A percentile compares a stretch with the other conserved stretches of the same genome.
These are phyloP conservation scores for Mugil cephalus DNA, from an alignment of 2,113 vertebrate species.

Conservation along the genomic window DNA sequence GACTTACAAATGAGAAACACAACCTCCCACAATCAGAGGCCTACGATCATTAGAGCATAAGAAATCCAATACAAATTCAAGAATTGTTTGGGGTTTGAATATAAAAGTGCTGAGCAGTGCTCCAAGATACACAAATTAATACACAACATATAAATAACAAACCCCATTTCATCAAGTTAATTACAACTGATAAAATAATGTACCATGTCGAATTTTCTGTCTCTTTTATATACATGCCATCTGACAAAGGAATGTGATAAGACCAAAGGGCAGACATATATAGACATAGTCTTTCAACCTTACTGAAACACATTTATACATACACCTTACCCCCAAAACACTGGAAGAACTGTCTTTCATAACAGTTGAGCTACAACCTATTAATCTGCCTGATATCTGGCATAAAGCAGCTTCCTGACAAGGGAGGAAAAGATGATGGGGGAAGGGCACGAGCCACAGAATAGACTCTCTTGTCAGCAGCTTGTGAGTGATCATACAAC, in stretches of 20 bases:
- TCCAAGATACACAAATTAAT: no score
- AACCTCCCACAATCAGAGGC: background rate
- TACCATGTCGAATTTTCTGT: background rate
- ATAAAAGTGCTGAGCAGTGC: no score
- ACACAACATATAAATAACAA: no score
- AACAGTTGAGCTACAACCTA: slow-evolving; percentile 35
- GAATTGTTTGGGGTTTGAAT: background rate
- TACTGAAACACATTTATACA: background rate
- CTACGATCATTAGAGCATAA: background rate
- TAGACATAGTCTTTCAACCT: slow-evolving; percentile 18
- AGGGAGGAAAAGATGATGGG: slow-evolving; percentile 26
- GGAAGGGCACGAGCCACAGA: slow-evolving; percentile 39
- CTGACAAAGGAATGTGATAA: slow-evolving; percentile 13
- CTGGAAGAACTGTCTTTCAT: slow-evolving; percentile 47
- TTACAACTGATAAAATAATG: background rate
- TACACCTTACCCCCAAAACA: slow-evolving; percentile 29
- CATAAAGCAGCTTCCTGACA: slow-evolving; percentile 44
- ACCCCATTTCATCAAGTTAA: background rate
- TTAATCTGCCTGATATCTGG: slow-evolving; percentile 66
- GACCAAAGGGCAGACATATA: background rate
- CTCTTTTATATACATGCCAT: slow-evolving; percentile 11
- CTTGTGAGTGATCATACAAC: slow-evolving; percentile 61
- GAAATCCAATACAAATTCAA: background rate
- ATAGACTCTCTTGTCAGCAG: slow-evolving; percentile 59
- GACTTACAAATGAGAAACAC: slow-evolving; percentile 15